Conservation (phyloP, 2,113 vertebrate species). For the Phrynosoma platyrhinos region DNA sequence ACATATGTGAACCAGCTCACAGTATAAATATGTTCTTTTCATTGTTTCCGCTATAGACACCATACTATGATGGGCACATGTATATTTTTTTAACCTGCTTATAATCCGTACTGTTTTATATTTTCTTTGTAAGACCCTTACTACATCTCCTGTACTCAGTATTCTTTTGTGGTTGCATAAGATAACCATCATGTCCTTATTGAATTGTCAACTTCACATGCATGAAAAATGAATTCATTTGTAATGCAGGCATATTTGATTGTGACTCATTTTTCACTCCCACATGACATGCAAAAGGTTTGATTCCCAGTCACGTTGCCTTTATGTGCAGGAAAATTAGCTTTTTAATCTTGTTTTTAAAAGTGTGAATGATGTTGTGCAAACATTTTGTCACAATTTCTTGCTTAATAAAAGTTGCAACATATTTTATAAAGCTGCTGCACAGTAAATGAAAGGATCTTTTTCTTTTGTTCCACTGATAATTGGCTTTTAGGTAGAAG, state of each 20-base stretch:
- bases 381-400: constrained; percentile 2
- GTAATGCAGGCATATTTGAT: constrained; percentile 11
- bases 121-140: not conserved
- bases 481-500: constrained; percentile 2
- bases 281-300: not conserved
- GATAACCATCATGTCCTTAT: not conserved
- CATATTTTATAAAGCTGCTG: not conserved
- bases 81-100: not conserved
- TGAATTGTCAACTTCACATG: not conserved
- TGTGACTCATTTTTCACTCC: constrained; percentile 11
- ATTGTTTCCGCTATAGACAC: not conserved
- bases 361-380: not conserved
- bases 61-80: not conserved
- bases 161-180: not conserved
- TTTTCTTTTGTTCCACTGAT: constrained; percentile 27
- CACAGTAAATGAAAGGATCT: constrained; percentile 13
- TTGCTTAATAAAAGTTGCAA: not conserved
- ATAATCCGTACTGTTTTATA: not conserved
- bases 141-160: not conserved
- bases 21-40: not conserved
- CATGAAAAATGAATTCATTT: constrained; percentile 5
- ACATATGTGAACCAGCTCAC: not conserved
- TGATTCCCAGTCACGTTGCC: not conserved
- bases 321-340: not conserved
- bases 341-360: not conserved